Conservation (phyloP, 2,113 vertebrate species). For the Nettapus auritus region DNA sequence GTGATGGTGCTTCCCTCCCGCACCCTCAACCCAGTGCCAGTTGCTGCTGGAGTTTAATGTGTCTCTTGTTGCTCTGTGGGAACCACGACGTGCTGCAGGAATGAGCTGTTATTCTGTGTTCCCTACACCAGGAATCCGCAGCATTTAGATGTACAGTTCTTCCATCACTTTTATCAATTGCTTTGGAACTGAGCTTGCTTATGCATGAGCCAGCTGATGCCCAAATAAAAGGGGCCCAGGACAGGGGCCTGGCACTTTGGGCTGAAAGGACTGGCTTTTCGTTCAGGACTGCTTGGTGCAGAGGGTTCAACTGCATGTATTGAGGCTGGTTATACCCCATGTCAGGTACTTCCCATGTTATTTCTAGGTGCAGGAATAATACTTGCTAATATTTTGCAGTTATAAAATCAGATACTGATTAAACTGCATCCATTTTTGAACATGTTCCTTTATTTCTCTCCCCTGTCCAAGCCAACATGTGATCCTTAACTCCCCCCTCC, state of each 20-base stretch:
- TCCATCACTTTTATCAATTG: neutral
- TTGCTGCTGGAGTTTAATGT: neutral
- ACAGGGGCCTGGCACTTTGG: neutral
- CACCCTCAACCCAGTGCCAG: too few species aligned
- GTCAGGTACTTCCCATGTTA: neutral
- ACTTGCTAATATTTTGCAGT: neutral
- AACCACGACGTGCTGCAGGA: neutral
- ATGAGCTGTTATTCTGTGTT: neutral
- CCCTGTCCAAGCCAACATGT: neutral
- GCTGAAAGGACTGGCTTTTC: rapidly evolving
- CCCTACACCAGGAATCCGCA: neutral
- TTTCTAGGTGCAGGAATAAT: neutral
- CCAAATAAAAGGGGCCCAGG: neutral
- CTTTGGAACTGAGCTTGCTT: neutral
- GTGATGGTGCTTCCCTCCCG: too few species aligned
- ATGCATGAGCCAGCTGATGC: rapidly evolving
- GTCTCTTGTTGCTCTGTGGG: neutral
- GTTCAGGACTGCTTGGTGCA: neutral
- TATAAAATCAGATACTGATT: neutral
- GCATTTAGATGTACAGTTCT: neutral
- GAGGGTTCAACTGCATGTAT: neutral
- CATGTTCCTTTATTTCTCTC: neutral
- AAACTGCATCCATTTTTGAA: neutral
- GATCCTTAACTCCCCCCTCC: neutral
- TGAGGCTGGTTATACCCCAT: neutral